Percentiles rank a stretch among this genome's conserved stretches.
Evolutionary conservation across 2,888 invertebrate genomes (phyloP).

Genomic region (Andrena marginata): DNA sequence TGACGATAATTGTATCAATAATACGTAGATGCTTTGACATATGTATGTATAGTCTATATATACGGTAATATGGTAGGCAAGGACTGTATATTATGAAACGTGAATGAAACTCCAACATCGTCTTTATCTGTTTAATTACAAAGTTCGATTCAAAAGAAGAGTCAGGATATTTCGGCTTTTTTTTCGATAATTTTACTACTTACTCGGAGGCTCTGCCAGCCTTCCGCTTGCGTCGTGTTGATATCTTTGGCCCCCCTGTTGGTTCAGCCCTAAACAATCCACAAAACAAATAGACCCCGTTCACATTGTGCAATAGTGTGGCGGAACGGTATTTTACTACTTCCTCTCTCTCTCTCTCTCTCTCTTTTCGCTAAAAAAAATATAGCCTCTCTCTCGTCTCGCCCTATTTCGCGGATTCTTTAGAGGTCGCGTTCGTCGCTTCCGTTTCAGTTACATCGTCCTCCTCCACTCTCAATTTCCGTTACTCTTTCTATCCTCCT

Average conservation of each 20-base stretch:
- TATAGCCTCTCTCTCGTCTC: constrained; percentile 4
- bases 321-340: constrained; percentile 38
- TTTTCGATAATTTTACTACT: constrained; percentile 82
- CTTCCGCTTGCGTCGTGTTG: constrained; percentile 86
- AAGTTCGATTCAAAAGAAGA: constrained; percentile 67
- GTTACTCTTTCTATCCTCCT: not conserved
- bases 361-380: constrained; percentile 15
- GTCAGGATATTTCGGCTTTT: constrained; percentile 75
- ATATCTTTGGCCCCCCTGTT: constrained; percentile 87
- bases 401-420: constrained; percentile 11
- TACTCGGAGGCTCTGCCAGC: constrained; percentile 85
- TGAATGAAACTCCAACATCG: constrained; percentile 72
- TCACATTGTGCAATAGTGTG: constrained; percentile 77
- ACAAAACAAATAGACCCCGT: constrained; percentile 84
- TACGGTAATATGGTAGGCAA: constrained; percentile 31
- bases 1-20: constrained; percentile 45
- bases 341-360: constrained; percentile 11
- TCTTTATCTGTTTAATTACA: constrained; percentile 67
- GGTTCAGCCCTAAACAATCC: constrained; percentile 88
- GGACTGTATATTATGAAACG: constrained; percentile 64
- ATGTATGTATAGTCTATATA: constrained; percentile 5
- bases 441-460: not conserved
- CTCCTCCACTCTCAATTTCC: not conserved
- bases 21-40: constrained; percentile 53
- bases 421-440: not conserved